Conservation (phyloP, 2,888 invertebrate genomes). For the Eupithecia pulchellata region DNA sequence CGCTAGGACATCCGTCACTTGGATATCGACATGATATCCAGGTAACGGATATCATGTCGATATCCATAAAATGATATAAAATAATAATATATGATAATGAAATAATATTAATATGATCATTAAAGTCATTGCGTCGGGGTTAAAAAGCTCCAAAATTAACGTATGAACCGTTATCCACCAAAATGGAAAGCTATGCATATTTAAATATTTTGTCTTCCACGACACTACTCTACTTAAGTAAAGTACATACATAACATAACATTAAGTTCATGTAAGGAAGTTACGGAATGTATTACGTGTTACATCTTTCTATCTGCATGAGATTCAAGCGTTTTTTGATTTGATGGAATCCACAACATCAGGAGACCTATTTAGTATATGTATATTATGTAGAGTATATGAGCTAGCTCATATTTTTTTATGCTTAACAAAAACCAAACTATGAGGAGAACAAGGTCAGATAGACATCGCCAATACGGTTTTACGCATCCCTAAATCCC, state of each 20-base stretch:
- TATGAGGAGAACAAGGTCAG: too few relatives aligned
- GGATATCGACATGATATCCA: too few relatives aligned
- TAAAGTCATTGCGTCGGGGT: background rate
- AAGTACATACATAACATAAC: background rate
- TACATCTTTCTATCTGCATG: background rate
- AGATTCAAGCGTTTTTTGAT: background rate
- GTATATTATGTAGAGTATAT: too few relatives aligned
- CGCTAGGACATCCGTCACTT: background rate
- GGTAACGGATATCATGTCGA: too few relatives aligned
- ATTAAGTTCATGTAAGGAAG: background rate
- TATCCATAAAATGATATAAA: too few relatives aligned
- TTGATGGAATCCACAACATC: background rate
- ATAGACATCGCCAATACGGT: background rate
- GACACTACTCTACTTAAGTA: constrained; percentile 5
- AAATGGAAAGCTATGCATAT: constrained; percentile 1
- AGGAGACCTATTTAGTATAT: background rate
- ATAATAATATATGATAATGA: too few relatives aligned
- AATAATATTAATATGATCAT: too few relatives aligned
- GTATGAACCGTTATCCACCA: background rate
- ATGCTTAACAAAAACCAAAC: background rate
- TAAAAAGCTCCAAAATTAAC: background rate
- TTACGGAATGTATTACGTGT: background rate
- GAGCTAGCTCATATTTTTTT: too few relatives aligned
- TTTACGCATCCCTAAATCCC: too few relatives aligned
- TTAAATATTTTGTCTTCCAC: background rate